phyloP scores from a whole-genome alignment of 2,113 vertebrate genomes.

The Microcebus lehilahytsara region DNA sequence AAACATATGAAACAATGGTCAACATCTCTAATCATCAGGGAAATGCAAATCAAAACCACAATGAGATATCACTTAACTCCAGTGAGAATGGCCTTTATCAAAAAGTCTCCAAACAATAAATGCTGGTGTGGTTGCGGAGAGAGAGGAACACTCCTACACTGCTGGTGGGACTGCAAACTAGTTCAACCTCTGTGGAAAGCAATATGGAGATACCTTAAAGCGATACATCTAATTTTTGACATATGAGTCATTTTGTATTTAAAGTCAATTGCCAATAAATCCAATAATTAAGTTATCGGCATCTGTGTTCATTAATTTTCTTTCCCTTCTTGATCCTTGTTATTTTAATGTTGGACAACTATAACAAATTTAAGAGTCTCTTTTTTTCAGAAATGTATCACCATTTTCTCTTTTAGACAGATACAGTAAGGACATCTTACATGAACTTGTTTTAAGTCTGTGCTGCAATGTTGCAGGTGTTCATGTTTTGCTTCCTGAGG shows the following conservation, averaged over 20 bases:
- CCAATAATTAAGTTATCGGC: not conserved
- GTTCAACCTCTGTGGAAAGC: no score
- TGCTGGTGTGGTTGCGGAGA: no score
- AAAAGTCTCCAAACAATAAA: no score
- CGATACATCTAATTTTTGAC: not conserved
- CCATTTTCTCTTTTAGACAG: not conserved
- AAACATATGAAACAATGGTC: no score
- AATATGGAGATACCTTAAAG: no score
- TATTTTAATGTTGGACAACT: not conserved
- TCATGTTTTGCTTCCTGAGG: not conserved
- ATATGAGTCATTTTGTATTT: not conserved
- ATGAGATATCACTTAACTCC: no score
- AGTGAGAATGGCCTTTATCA: no score
- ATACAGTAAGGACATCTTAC: not conserved
- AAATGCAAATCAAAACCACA: no score
- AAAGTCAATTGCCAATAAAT: not conserved
- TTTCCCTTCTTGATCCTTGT: not conserved
- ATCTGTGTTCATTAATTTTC: not conserved
- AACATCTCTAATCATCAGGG: no score
- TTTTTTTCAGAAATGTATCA: not conserved
- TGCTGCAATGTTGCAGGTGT: not conserved
- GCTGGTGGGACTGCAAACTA: no score
- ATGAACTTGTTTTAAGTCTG: not conserved
- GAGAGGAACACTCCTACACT: no score
- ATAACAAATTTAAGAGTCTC: not conserved